Percentiles rank a stretch among this genome's conserved stretches.
Conservation (phyloP, 2,797 vertebrate species). For the Sebastes itinus region DNA sequence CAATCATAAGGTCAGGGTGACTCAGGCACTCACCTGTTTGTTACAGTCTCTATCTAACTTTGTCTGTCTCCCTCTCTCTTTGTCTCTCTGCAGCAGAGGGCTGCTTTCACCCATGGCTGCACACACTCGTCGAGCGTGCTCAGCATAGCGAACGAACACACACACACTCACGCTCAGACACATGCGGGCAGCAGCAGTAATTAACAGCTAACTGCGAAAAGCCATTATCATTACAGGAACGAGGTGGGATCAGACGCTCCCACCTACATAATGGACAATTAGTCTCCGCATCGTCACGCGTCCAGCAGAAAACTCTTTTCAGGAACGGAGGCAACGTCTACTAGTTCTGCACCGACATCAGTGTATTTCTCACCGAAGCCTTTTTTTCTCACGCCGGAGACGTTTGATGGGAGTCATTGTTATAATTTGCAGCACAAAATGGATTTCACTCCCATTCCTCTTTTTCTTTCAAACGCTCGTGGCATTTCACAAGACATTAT, state of each 20-base stretch:
- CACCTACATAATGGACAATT: conserved; percentile 69
- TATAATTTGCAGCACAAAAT: background rate
- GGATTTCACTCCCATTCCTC: background rate
- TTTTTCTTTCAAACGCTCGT: background rate
- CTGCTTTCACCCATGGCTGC: conserved; percentile 60
- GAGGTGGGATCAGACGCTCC: conserved; percentile 60
- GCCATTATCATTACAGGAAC: conserved; percentile 64
- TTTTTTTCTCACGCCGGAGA: background rate
- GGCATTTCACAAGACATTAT: conserved; percentile 8
- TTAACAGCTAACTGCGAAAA: conserved; percentile 64
- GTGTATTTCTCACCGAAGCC: background rate
- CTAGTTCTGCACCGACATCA: background rate
- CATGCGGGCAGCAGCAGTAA: conserved; percentile 56
- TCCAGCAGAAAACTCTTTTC: conserved; percentile 27
- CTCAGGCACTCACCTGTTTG: conserved; percentile 43
- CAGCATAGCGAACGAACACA: conserved; percentile 51
- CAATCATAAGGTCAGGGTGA: conserved; percentile 48
- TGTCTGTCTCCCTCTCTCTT: conserved; percentile 1
- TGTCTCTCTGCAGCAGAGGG: conserved; percentile 20
- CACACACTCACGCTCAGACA: conserved; percentile 16
- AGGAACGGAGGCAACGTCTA: background rate
- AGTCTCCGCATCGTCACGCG: conserved; percentile 30
- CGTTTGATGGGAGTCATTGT: background rate
- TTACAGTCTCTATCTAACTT: conserved; percentile 30
- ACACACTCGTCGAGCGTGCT: conserved; percentile 49